Conservation (phyloP, 2,113 vertebrate genomes). For the Heteronetta atricapilla region DNA sequence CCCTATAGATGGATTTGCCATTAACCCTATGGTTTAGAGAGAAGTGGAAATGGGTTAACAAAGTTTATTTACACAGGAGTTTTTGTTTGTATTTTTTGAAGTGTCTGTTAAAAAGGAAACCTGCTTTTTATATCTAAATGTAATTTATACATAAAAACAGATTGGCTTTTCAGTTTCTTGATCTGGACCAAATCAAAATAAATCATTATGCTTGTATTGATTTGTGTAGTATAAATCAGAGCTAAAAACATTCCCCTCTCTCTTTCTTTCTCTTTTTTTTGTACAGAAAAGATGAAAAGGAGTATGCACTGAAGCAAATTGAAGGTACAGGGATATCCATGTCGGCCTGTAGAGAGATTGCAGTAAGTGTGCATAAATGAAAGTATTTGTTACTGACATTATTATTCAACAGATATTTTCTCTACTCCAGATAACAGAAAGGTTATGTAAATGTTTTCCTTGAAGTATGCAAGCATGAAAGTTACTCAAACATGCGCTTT, state of each 20-base stretch:
- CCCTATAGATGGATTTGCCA: neutral
- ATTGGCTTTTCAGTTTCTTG: neutral
- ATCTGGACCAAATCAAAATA: neutral
- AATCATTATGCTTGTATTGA: neutral
- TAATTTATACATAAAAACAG: neutral
- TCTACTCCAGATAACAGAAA: neutral
- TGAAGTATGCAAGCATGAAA: neutral
- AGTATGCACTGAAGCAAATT: conserved; percentile 88
- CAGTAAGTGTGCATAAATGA: conserved; percentile 78
- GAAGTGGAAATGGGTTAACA: neutral
- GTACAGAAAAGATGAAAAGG: conserved; percentile 87
- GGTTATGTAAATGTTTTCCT: neutral
- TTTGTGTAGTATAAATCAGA: conserved; percentile 19
- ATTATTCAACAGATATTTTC: neutral
- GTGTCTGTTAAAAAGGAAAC: neutral
- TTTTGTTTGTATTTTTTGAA: neutral
- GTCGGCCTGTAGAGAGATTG: conserved; percentile 89
- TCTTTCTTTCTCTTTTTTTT: conserved; percentile 34
- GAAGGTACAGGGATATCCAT: conserved; percentile 90
- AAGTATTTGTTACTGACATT: conserved; percentile 12
- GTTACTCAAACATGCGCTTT: neutral
- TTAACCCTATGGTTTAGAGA: neutral
- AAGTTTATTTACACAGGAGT: neutral
- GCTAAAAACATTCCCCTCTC: conserved; percentile 52
- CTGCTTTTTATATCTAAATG: neutral